These are phyloP conservation scores for Iphiclides podalirius DNA, from an alignment of 2,888 invertebrate species.

Conservation along the genomic window DNA sequence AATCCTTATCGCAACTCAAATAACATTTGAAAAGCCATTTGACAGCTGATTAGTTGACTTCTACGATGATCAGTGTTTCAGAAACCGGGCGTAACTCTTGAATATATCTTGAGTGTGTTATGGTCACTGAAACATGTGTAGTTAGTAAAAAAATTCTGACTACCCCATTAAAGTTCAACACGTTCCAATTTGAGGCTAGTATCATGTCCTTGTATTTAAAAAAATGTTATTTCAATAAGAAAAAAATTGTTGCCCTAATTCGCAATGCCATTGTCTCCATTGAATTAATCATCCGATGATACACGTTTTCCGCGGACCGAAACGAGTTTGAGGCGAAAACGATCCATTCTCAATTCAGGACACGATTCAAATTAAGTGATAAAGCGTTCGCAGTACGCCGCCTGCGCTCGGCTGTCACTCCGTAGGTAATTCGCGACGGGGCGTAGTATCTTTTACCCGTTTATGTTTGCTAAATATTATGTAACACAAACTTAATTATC, in stretches of 20 bases:
- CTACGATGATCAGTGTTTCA: no score
- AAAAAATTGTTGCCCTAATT: not conserved
- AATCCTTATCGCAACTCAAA: no score
- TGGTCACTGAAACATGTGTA: no score
- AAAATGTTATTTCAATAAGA: no score
- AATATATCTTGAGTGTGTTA: no score
- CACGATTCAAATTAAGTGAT: conserved; percentile 76
- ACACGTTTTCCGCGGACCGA: conserved; percentile 34
- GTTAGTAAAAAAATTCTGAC: no score
- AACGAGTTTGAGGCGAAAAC: conserved; percentile 33
- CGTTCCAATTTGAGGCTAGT: no score
- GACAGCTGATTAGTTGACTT: no score
- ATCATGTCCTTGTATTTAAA: no score
- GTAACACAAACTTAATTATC: not conserved
- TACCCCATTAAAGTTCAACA: no score
- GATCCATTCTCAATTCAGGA: conserved; percentile 52
- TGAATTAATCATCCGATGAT: conserved; percentile 34
- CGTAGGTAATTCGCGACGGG: conserved; percentile 15
- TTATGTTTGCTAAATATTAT: conserved; percentile 8
- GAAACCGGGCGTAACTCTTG: no score
- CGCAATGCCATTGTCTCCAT: conserved; percentile 6
- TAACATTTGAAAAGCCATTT: no score
- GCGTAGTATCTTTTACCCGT: conserved; percentile 6
- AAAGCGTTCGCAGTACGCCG: conserved; percentile 55
- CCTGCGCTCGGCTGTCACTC: conserved; percentile 50